Evolutionary conservation across 37 sponge, comb jelly and placozoan species (phyloP).

Genomic region (Halisarca cf. caerulea): DNA sequence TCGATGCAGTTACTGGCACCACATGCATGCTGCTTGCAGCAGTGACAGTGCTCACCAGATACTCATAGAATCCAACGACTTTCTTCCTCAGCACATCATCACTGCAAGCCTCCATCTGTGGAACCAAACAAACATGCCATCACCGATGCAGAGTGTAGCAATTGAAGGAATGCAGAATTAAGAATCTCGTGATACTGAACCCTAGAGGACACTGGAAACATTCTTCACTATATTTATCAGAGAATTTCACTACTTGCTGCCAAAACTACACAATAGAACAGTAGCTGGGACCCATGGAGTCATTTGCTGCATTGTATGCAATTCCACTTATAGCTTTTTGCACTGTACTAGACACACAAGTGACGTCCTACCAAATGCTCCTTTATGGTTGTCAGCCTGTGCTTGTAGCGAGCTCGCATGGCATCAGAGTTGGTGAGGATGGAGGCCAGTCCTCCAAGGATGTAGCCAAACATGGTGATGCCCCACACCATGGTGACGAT

Average conservation of each 20-base stretch:
- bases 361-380: constrained; percentile 40
- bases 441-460: constrained; percentile 73
- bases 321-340: too few relatives aligned
- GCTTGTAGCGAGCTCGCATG: constrained; percentile 48
- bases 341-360: neutral
- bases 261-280: too few relatives aligned
- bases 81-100: constrained; percentile 40
- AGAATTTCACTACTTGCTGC: too few relatives aligned
- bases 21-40: too few relatives aligned
- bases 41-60: constrained; percentile 42
- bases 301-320: too few relatives aligned
- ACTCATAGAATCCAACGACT: constrained; percentile 62
- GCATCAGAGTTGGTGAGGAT: constrained; percentile 64
- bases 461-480: constrained; percentile 61
- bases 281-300: too few relatives aligned
- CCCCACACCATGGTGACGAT: constrained; percentile 61
- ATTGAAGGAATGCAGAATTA: too few relatives aligned
- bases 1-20: too few relatives aligned
- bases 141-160: neutral
- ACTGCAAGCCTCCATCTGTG: constrained; percentile 32
- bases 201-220: too few relatives aligned
- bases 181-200: too few relatives aligned
- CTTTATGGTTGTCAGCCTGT: constrained; percentile 51
- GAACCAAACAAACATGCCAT: neutral
- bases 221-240: too few relatives aligned